Percentiles rank a stretch among this genome's conserved stretches.
Conservation (phyloP, 2,888 invertebrate genomes). For the Orthosia gracilis region DNA sequence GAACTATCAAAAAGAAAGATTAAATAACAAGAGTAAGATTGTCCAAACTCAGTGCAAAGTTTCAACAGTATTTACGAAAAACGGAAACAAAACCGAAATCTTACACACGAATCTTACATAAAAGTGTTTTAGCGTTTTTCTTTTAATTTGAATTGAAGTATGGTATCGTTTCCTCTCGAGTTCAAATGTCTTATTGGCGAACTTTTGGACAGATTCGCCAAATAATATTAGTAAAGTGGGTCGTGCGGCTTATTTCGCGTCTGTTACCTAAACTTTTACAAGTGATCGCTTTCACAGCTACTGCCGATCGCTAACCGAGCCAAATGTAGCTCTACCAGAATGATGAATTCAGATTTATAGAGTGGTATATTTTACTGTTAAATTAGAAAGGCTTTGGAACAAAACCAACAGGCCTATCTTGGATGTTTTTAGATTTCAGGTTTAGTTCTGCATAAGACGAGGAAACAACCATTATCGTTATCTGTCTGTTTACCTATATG, state of each 20-base stretch:
- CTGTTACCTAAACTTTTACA: constrained; percentile 17
- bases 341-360: not conserved
- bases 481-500: no score
- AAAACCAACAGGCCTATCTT: not conserved
- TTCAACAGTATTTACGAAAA: not conserved
- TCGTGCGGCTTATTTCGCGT: constrained; percentile 3
- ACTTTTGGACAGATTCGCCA: constrained; percentile 30
- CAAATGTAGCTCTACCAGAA: not conserved
- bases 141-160: constrained; percentile 7
- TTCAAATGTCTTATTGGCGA: constrained; percentile 38
- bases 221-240: constrained; percentile 44
- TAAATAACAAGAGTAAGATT: not conserved
- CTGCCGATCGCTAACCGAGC: constrained; percentile 1
- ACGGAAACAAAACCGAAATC: not conserved
- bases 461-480: no score
- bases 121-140: not conserved
- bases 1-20: not conserved
- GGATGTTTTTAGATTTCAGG: not conserved
- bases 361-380: not conserved
- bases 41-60: not conserved
- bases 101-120: not conserved
- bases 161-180: not conserved
- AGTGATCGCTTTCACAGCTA: constrained; percentile 23
- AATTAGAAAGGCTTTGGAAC: no score
- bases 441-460: not conserved